Conservation (phyloP, 2,113 vertebrate species). For the Mixornis gularis region DNA sequence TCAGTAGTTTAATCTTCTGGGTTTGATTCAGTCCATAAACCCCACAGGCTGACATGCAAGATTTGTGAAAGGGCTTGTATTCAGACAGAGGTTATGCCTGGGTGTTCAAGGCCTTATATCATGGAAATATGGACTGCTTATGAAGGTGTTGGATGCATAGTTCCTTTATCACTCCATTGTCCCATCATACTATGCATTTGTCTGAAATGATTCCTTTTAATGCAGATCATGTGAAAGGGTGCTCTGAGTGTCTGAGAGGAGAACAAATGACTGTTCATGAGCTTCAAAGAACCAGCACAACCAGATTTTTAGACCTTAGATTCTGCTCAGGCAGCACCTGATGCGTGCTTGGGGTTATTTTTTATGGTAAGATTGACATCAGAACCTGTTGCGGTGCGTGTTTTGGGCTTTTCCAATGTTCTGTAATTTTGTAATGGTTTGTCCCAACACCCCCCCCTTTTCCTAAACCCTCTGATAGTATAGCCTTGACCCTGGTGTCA, state of each 20-base stretch:
- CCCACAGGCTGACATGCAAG: not conserved
- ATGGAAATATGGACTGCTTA: not conserved
- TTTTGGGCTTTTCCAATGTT: too few relatives aligned
- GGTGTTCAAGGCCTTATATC: not conserved
- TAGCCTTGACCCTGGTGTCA: too few relatives aligned
- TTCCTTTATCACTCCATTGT: not conserved
- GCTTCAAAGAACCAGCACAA: not conserved
- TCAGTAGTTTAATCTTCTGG: not conserved
- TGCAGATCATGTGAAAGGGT: fast-evolving
- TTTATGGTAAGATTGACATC: not conserved
- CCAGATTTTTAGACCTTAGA: not conserved
- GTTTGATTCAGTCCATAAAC: slow-evolving; percentile 27
- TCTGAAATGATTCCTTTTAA: not conserved
- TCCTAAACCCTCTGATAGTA: too few relatives aligned
- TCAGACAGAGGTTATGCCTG: not conserved
- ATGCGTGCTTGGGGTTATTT: not conserved
- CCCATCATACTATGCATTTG: not conserved
- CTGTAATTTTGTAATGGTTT: too few relatives aligned
- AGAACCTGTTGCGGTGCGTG: too few relatives aligned
- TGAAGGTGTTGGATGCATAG: not conserved
- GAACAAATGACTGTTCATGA: not conserved
- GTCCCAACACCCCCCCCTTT: too few relatives aligned
- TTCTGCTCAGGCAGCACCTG: not conserved
- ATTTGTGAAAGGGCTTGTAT: not conserved
- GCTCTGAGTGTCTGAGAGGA: not conserved